Base-by-base conservation (phyloP, 2,888 invertebrate species). In the Xanthia icteritia region DNA sequence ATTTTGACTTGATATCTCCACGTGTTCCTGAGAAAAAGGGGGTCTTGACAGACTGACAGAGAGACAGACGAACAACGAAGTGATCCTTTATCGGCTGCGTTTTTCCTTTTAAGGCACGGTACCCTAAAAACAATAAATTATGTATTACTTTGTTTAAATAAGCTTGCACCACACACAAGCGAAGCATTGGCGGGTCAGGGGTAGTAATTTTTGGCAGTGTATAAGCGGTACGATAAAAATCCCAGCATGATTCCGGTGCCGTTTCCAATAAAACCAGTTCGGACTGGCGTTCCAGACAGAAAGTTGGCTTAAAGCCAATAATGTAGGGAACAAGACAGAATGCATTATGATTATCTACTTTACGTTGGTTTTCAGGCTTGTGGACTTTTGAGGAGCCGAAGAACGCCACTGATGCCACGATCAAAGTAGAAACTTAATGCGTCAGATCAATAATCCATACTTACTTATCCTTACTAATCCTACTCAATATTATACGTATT, bases 261-360 rank as follows among this genome's bases (percentile, higher is more conserved):
- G 15, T 60, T 74, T 81, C 45, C 36, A 74, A 31, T 71, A 27
- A 23, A 70, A 72, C 72, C 42, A 42, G 42, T 65, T 51, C 5
- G 17, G 6, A 72, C 56, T 64, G 56, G 64, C 65, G 20, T 23
- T 20, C 17, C 39, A 66, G 82, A 66, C 65, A 31, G 45, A 20
- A 75, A n/a, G 31, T 31, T 81, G 78, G 78, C 60, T 20, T 45
- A 1, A 6, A 45, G 75, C 78, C 78, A 82, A 65, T 78, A 81
- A 60, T 48, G 11, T 54, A 15, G 45, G 11, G 42, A 61, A 78
- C 20, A 60, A 66, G n/a, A 66, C 60, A n/a, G 13, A 58, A 60
- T 75, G 58, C 45, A 27, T 61, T 81, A 48, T 66, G 54, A 81
- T 60, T 66, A 23, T 54, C n/a, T 39, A 42, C 56, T 31, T 63